Conservation (phyloP, 1,140 invertebrate species). For the Drosophila teissieri region DNA sequence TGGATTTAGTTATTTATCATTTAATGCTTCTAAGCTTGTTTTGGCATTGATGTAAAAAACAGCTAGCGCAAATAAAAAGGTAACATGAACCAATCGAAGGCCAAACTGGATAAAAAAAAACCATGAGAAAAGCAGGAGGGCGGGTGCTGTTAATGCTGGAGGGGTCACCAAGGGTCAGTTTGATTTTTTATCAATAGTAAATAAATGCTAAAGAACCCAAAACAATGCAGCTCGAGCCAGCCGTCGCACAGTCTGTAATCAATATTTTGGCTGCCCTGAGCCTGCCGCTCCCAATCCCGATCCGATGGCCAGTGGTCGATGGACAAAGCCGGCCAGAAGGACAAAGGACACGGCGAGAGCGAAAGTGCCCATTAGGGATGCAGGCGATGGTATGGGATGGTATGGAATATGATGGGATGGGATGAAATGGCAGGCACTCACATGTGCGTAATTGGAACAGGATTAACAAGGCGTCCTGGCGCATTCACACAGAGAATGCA, state of each 20-base stretch:
- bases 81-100: conserved; percentile 20
- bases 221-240: conserved; percentile 29
- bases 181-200: conserved; percentile 70
- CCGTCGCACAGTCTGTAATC: conserved; percentile 64
- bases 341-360: conserved; percentile 48
- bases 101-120: conserved; percentile 20
- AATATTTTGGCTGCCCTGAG: conserved; percentile 73
- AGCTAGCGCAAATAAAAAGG: background rate
- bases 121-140: conserved; percentile 7
- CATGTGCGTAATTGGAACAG: conserved; percentile 78
- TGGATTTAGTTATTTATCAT: rapidly evolving
- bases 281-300: conserved; percentile 3
- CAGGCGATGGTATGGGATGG: background rate
- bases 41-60: too few relatives aligned
- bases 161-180: conserved; percentile 64
- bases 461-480: conserved; percentile 69
- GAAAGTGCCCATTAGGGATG: conserved; percentile 79
- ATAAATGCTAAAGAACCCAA: conserved; percentile 60
- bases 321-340: conserved; percentile 48
- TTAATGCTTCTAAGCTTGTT: too few relatives aligned
- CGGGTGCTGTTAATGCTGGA: conserved; percentile 10
- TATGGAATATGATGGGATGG: conserved; percentile 22
- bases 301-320: conserved; percentile 32
- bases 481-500: conserved; percentile 54
- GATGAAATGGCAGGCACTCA: conserved; percentile 59